A percentile compares a stretch with the other conserved stretches of the same genome.
These are phyloP conservation scores for Lethocerus indicus DNA, from an alignment of 1,140 invertebrate species.

Conservation along the genomic window DNA sequence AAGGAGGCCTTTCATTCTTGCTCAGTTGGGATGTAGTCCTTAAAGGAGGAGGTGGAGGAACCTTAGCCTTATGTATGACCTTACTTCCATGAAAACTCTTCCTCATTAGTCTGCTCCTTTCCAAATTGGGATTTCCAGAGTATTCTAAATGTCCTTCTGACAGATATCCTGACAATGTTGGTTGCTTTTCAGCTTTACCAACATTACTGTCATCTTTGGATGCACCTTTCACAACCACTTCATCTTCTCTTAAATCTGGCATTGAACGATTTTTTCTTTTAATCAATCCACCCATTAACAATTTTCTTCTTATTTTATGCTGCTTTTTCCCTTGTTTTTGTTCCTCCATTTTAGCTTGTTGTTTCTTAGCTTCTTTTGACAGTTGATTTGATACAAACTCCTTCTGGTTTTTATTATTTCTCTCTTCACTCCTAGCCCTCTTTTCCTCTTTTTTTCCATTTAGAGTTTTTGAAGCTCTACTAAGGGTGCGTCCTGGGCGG, in stretches of 20 bases:
- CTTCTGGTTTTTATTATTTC: conserved; percentile 38
- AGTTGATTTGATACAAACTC: conserved; percentile 19
- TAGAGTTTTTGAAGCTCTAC: conserved; percentile 37
- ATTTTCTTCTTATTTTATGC: conserved; percentile 72
- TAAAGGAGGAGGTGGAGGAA: conserved; percentile 68
- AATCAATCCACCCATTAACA: conserved; percentile 77
- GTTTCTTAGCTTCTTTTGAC: conserved; percentile 27
- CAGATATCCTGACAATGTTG: conserved; percentile 57
- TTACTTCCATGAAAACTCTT: conserved; percentile 71
- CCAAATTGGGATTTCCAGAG: conserved; percentile 59
- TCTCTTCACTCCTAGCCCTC: conserved; percentile 62
- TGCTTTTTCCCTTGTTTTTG: conserved; percentile 70
- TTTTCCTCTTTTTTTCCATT: conserved; percentile 59
- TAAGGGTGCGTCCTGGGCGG: conserved; percentile 41
- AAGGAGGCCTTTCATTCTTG: conserved; percentile 30
- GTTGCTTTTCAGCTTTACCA: conserved; percentile 38
- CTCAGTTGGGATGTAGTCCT: conserved; percentile 67
- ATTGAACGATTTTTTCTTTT: conserved; percentile 76
- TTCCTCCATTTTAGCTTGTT: conserved; percentile 39
- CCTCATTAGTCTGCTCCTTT: conserved; percentile 71
- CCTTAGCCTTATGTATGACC: conserved; percentile 55
- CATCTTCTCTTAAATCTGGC: conserved; percentile 65
- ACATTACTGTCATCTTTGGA: conserved; percentile 47
- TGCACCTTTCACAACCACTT: conserved; percentile 22
- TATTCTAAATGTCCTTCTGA: conserved; percentile 75